Base-by-base conservation (phyloP, 2,888 invertebrate species). In the Nowickia ferox region DNA sequence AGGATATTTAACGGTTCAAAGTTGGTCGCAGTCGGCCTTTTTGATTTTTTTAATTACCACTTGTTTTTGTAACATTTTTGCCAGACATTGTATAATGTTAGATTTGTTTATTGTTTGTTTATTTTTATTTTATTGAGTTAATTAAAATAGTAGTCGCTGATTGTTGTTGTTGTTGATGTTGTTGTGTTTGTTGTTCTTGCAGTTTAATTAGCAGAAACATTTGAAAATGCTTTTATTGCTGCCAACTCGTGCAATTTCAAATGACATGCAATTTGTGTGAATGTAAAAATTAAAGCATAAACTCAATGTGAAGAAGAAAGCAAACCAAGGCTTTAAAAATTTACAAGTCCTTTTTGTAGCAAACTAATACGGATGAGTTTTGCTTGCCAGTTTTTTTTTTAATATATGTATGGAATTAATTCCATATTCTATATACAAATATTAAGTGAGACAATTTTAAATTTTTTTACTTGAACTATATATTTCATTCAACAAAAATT, bases 161-260 rank as follows among this genome's bases (percentile, higher is more conserved):
- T 65, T 55, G 10, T 11, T 48, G 9, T 38, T 66, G 10, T 2
- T 77, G 19, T 55, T 68, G 1, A 6, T 48, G 9, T 38, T 66
- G 10, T 2, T 77, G 19, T 55, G 53, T 0, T 22, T 53, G 59
- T 30, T 75, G 13, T 38, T 61, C 59, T 59, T 68, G 61, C 81
- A 53, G 46, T 81, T 75, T 68, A 75, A 83, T 83, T 77, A 77
- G 71, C 51, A 71, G 19, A 53, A 83, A 72, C 42, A 77, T 71
- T 51, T 72, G 17, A 57, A 77, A 77, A 76, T 51, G 69, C 42
- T 76, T 82, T 68, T 75, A 69, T 69, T 82, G 69, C 71, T 71
- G 46, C 40, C 30, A 68, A 75, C 55, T 63, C 48, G 51, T 53
- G 15, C 15, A 9, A 71, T 69, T 75, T 69, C 44, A 82, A 69